Evolutionary conservation across 2,888 invertebrate species (phyloP).

Genomic region (Apamea epomidion): DNA sequence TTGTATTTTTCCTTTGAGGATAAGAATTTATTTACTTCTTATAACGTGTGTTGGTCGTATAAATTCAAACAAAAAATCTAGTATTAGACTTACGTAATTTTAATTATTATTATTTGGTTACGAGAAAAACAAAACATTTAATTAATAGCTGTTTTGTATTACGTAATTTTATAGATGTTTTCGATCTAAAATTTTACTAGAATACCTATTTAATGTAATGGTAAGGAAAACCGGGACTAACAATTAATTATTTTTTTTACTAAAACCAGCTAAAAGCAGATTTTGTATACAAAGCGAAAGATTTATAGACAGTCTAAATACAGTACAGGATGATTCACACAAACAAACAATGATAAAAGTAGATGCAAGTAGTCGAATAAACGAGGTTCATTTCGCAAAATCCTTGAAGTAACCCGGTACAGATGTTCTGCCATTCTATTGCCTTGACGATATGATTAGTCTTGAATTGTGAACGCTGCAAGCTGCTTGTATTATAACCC

Average conservation of each 20-base stretch:
- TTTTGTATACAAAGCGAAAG: slow-evolving; percentile 29
- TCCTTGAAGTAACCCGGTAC: slow-evolving; percentile 71
- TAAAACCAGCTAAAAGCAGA: slow-evolving; percentile 14
- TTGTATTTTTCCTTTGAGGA: slow-evolving; percentile 17
- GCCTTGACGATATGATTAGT: slow-evolving; percentile 84
- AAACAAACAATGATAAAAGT: slow-evolving; percentile 47
- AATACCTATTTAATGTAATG: background rate
- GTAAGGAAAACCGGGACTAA: background rate
- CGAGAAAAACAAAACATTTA: background rate
- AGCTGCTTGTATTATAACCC: slow-evolving; percentile 57
- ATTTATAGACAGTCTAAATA: slow-evolving; percentile 42
- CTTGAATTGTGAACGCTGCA: slow-evolving; percentile 71
- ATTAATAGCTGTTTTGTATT: background rate
- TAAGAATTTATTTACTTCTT: background rate
- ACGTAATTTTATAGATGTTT: background rate
- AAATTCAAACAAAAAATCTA: background rate
- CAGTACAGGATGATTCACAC: slow-evolving; percentile 49
- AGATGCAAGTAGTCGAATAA: slow-evolving; percentile 40
- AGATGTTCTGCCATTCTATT: slow-evolving; percentile 78
- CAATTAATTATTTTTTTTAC: slow-evolving; percentile 6
- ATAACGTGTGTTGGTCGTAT: background rate
- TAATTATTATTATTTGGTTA: background rate
- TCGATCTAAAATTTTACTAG: background rate
- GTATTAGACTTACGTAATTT: background rate
- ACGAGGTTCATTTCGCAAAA: slow-evolving; percentile 71